phyloP scores from a whole-genome alignment of 2,888 invertebrate species.

The Chironomus tentans region DNA sequence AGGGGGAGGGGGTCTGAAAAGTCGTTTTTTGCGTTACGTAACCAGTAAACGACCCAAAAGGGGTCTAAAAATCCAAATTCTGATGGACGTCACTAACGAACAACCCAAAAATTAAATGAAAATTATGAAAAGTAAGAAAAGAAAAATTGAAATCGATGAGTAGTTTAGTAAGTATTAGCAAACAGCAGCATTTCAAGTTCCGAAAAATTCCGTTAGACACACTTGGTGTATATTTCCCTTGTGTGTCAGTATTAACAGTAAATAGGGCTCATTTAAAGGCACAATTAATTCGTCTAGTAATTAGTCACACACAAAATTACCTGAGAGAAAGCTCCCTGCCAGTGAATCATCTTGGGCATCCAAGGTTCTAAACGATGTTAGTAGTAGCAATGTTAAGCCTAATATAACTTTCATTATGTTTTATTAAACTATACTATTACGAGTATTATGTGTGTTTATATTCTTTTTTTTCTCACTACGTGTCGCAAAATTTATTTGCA shows the following conservation, averaged over 20 bases:
- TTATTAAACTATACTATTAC: not conserved
- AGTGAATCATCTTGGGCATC: constrained; percentile 62
- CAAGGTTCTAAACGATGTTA: not conserved
- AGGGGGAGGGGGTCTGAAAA: too few relatives aligned
- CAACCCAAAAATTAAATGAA: too few relatives aligned
- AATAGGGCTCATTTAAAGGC: constrained; percentile 14
- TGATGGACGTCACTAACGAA: too few relatives aligned
- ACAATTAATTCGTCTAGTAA: not conserved
- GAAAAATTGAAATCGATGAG: not conserved
- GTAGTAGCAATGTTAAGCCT: not conserved
- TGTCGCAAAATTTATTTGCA: not conserved
- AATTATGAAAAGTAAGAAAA: not conserved
- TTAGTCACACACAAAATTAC: constrained; percentile 41
- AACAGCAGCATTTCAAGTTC: constrained; percentile 23
- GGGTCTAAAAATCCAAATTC: too few relatives aligned
- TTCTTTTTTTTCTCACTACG: not conserved
- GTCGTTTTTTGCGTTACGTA: too few relatives aligned
- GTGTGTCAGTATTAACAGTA: constrained; percentile 21
- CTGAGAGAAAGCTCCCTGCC: constrained; percentile 73
- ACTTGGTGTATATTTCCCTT: not conserved
- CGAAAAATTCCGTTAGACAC: constrained; percentile 25
- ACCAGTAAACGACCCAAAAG: too few relatives aligned
- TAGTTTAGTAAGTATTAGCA: not conserved
- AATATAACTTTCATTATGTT: not conserved
- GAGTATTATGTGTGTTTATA: not conserved